Evolutionary conservation across 2,888 invertebrate genomes (phyloP), one percentile per base, ranked within the genome.

Genomic region (Eupelmus urozonus): DNA sequence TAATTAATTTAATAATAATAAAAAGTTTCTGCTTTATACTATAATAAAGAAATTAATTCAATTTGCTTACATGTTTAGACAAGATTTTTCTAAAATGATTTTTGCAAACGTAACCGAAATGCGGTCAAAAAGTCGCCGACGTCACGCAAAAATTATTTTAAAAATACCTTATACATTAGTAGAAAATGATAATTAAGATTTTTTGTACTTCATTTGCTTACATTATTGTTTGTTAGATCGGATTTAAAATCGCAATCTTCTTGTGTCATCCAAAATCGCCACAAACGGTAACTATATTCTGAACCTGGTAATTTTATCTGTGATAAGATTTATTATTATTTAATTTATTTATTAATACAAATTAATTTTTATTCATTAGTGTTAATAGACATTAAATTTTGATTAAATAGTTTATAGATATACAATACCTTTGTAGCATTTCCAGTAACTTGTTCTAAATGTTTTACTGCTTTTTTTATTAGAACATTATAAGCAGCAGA

Each of bases 211-310:
- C 20, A 53, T 18, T 29, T 67, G 42, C n/a, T 77, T 81, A 90
- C 92, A 53, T 90, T 89, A 81, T 93, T 92, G 88, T 96, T 93
- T 20, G 93, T 93, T 65, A 96, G 90, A 76, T 94, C 90, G 0
- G 85, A 84, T 45, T 92, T 92, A 86, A 96, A 96, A 86, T 92
- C 91, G 1, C 92, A 91, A 0, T 91, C 90, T 88, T 96, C 96
- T 83, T 92, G 91, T 0, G 92, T 91, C 94, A 96, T 94, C 92
- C 93, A 93, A 88, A 94, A 94, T 29, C 93, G 91, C 96, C 96
- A 96, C 83, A 96, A 88, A 80, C 92, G 91, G 79, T 91, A 92
- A 85, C 93, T 92, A 84, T 93, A 91, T 85, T 91, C 90, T 82
- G 88, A 87, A 11, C 90, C 90, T 11, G 89, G 86, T 65, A 91